Conservation (phyloP, 1,140 invertebrate genomes). For the Drosophila ambigua region DNA sequence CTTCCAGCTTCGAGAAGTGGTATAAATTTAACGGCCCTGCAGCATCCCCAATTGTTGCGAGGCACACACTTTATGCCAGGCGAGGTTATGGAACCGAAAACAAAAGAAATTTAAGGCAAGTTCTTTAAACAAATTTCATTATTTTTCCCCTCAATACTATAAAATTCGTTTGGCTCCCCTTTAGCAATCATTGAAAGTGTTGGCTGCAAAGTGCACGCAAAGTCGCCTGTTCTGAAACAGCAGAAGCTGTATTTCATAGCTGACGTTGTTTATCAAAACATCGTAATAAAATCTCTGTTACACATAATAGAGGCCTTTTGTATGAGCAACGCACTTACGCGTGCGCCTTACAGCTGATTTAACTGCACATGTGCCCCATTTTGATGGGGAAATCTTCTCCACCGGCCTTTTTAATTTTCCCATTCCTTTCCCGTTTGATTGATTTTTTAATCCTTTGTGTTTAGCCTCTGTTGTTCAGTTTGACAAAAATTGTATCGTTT, state of each 20-base stretch:
- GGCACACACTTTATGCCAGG: constrained; percentile 48
- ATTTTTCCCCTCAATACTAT: neutral
- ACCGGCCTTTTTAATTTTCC: too few relatives aligned
- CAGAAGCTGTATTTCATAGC: constrained; percentile 29
- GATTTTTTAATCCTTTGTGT: too few relatives aligned
- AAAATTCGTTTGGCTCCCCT: neutral
- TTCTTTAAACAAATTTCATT: neutral
- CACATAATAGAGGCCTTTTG: too few relatives aligned
- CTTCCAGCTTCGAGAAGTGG: constrained; percentile 14
- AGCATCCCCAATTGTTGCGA: constrained; percentile 21
- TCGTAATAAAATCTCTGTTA: too few relatives aligned
- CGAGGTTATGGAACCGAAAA: constrained; percentile 43
- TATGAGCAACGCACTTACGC: too few relatives aligned
- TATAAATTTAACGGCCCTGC: constrained; percentile 42
- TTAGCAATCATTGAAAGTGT: constrained; percentile 54
- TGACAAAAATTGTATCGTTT: too few relatives aligned
- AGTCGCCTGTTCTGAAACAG: constrained; percentile 2
- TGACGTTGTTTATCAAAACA: too few relatives aligned
- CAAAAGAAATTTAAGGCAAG: constrained; percentile 45
- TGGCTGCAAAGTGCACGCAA: constrained; percentile 34
- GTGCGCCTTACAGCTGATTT: too few relatives aligned
- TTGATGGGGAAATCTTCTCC: too few relatives aligned
- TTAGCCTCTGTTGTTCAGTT: too few relatives aligned
- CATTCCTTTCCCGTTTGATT: too few relatives aligned
- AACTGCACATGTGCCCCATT: too few relatives aligned